Evolutionary conservation across 2,888 invertebrate species (phyloP).

Genomic region (Scelioninae gen. 1): DNA sequence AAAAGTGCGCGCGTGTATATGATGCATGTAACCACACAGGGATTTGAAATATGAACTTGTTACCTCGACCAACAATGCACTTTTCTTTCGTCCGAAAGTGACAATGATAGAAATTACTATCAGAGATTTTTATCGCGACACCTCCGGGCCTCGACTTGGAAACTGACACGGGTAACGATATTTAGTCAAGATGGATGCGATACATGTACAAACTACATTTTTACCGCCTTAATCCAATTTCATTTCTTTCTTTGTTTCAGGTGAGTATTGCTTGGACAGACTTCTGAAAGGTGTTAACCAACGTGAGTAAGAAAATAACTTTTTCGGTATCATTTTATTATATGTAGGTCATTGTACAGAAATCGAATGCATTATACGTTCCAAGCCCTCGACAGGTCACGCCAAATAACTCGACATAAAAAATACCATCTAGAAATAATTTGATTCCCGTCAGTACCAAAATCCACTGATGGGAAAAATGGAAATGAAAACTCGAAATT

Average conservation of each 20-base stretch:
- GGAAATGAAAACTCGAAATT: constrained; percentile 57
- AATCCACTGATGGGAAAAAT: constrained; percentile 44
- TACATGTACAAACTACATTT: constrained; percentile 3
- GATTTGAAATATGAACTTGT: constrained; percentile 59
- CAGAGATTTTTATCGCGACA: constrained; percentile 40
- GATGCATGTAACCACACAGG: constrained; percentile 40
- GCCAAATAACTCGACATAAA: constrained; percentile 18
- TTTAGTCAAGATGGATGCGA: constrained; percentile 20
- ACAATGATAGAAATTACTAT: constrained; percentile 59
- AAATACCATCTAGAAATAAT: constrained; percentile 42
- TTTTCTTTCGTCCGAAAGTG: constrained; percentile 43
- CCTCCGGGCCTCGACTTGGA: constrained; percentile 5
- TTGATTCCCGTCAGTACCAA: constrained; percentile 48
- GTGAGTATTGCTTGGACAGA: constrained; percentile 10
- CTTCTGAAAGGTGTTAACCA: background rate
- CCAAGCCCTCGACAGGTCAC: constrained; percentile 3
- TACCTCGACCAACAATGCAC: constrained; percentile 43
- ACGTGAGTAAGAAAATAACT: no score
- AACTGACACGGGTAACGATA: constrained; percentile 26
- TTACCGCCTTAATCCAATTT: constrained; percentile 6
- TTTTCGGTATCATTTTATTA: background rate
- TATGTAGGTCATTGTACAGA: constrained; percentile 28
- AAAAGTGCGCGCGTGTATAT: constrained; percentile 51
- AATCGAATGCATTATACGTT: constrained; percentile 26
- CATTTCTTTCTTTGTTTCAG: constrained; percentile 26